Conservation (phyloP, 2,113 vertebrate genomes). For the Petroica traversi region DNA sequence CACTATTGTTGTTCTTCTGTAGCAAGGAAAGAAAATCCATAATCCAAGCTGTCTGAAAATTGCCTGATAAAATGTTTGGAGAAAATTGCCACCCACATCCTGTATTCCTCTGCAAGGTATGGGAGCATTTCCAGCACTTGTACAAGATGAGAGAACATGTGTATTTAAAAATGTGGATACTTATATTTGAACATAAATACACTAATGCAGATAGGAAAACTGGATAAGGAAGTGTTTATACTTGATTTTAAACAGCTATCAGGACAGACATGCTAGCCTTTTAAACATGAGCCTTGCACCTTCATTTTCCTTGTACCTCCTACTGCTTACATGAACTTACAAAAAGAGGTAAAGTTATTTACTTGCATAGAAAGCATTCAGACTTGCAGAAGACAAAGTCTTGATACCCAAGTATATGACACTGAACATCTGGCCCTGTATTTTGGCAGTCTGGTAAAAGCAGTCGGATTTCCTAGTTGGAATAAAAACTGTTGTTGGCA, state of each 20-base stretch:
- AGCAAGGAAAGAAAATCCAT: neutral
- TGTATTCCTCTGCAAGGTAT: neutral
- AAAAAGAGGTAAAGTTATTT: neutral
- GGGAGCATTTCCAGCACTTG: neutral
- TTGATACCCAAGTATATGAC: neutral
- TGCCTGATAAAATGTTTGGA: conserved; percentile 19
- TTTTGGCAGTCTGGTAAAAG: neutral
- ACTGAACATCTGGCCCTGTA: neutral
- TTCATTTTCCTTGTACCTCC: neutral
- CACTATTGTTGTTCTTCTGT: neutral
- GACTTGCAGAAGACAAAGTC: neutral
- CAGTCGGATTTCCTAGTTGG: neutral
- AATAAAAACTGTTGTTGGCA: neutral
- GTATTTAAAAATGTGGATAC: neutral
- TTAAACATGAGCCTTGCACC: neutral
- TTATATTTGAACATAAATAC: neutral
- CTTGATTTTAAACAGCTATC: neutral
- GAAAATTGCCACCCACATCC: conserved; percentile 21
- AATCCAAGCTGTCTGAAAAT: neutral
- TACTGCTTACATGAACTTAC: neutral
- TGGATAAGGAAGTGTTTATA: neutral
- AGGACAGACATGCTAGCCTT: neutral
- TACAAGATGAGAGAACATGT: neutral
- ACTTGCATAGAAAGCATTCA: neutral
- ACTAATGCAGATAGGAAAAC: neutral